Evolutionary conservation across 1,140 invertebrate genomes (phyloP).

Genomic region (Drosophila paulistorum): DNA sequence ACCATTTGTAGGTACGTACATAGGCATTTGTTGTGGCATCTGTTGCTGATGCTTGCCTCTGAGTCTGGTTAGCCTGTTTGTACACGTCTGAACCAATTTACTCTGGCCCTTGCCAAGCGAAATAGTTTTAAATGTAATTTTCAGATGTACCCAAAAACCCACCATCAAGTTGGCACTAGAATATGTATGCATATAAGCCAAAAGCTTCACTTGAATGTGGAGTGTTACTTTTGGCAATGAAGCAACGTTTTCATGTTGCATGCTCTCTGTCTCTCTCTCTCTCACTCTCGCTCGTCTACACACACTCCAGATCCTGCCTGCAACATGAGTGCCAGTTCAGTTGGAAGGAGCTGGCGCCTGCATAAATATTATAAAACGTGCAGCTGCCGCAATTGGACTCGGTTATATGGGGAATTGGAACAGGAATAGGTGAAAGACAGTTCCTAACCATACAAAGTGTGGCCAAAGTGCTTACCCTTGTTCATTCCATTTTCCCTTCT

Average conservation of each 20-base stretch:
- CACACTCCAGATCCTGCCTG: constrained; percentile 36
- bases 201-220: constrained; percentile 57
- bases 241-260: constrained; percentile 26
- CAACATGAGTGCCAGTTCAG: constrained; percentile 50
- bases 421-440: constrained; percentile 52
- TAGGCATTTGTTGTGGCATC: constrained; percentile 63
- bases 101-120: constrained; percentile 52
- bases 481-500: constrained; percentile 12
- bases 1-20: constrained; percentile 27
- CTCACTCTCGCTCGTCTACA: constrained; percentile 3
- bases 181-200: constrained; percentile 56
- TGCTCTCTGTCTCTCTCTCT: background rate
- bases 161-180: constrained; percentile 40
- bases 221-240: constrained; percentile 77
- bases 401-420: background rate
- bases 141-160: constrained; percentile 31
- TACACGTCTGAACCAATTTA: constrained; percentile 45
- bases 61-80: constrained; percentile 67
- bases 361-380: constrained; percentile 80
- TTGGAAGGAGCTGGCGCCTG: constrained; percentile 57
- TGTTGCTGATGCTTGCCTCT: constrained; percentile 56
- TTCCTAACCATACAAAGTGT: constrained; percentile 32
- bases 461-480: constrained; percentile 65
- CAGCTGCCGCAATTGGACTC: constrained; percentile 44
- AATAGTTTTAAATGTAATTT: constrained; percentile 79